phyloP scores from a whole-genome alignment of 2,888 invertebrate genomes.

The Diachrysia chrysitis region DNA sequence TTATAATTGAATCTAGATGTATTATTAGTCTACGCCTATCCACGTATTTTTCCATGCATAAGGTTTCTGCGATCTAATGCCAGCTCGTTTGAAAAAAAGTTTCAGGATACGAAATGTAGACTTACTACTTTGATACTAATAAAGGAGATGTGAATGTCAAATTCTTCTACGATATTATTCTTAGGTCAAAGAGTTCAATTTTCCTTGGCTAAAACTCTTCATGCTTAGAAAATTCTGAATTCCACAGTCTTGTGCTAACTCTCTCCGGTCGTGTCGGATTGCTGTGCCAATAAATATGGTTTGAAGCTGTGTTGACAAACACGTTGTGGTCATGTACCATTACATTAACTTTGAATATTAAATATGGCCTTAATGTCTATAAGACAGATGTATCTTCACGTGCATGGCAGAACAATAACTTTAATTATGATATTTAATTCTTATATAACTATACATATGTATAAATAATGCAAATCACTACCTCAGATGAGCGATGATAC shows the following conservation, averaged over 20 bases:
- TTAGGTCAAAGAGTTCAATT: not conserved
- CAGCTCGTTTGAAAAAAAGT: not conserved
- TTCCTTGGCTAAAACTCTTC: too few relatives aligned
- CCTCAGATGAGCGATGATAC: not conserved
- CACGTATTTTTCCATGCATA: not conserved
- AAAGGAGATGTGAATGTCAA: too few relatives aligned
- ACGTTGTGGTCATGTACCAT: not conserved
- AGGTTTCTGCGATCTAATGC: not conserved
- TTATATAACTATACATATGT: too few relatives aligned
- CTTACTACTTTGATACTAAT: not conserved
- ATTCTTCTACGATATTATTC: too few relatives aligned
- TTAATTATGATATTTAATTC: too few relatives aligned
- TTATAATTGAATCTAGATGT: not conserved
- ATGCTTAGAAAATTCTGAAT: not conserved
- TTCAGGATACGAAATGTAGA: too few relatives aligned
- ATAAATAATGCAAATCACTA: not conserved
- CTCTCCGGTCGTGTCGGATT: not conserved
- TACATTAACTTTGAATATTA: too few relatives aligned
- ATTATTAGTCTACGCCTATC: not conserved
- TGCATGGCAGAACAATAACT: not conserved
- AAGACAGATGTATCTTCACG: too few relatives aligned
- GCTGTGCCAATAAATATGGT: not conserved
- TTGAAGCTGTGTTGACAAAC: not conserved
- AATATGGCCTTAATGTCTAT: too few relatives aligned
- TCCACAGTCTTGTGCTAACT: not conserved